These are phyloP conservation scores for Lathamus discolor DNA, from an alignment of 2,113 vertebrate species.

Conservation along the genomic window DNA sequence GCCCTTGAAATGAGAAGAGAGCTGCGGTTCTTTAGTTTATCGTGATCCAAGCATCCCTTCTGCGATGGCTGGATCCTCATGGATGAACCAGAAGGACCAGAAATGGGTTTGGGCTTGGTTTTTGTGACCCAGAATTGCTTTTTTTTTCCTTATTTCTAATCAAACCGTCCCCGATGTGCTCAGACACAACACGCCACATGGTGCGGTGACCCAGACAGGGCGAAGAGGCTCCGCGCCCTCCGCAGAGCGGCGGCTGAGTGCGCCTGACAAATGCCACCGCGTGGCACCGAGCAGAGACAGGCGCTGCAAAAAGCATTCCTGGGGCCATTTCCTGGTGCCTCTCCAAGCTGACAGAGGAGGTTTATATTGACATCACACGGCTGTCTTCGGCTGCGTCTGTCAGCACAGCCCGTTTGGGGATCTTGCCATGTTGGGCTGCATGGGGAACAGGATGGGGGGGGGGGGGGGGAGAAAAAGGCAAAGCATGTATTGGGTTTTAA, in stretches of 20 bases:
- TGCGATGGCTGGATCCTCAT: fast-evolving
- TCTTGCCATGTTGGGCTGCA: neutral
- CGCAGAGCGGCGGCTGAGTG: neutral
- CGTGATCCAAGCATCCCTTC: fast-evolving
- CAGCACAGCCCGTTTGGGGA: neutral
- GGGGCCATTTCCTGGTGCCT: neutral
- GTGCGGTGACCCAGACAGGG: neutral
- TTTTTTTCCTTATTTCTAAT: neutral
- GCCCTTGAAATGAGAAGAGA: too few species aligned
- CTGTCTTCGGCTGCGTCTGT: neutral
- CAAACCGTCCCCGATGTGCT: neutral
- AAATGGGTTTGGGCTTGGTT: neutral
- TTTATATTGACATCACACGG: neutral
- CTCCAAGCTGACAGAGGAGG: constrained; percentile 1
- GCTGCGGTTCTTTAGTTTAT: neutral
- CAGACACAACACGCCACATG: neutral
- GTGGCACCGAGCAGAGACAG: neutral
- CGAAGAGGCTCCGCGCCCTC: neutral
- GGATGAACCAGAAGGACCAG: neutral
- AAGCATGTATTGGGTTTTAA: neutral
- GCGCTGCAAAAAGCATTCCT: neutral
- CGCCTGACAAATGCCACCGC: neutral
- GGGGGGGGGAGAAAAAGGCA: neutral
- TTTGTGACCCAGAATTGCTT: fast-evolving
- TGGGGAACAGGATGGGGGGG: neutral